Evolutionary conservation across 2,888 invertebrate genomes (phyloP).

Genomic region (Acanthococcus lagerstroemiae): DNA sequence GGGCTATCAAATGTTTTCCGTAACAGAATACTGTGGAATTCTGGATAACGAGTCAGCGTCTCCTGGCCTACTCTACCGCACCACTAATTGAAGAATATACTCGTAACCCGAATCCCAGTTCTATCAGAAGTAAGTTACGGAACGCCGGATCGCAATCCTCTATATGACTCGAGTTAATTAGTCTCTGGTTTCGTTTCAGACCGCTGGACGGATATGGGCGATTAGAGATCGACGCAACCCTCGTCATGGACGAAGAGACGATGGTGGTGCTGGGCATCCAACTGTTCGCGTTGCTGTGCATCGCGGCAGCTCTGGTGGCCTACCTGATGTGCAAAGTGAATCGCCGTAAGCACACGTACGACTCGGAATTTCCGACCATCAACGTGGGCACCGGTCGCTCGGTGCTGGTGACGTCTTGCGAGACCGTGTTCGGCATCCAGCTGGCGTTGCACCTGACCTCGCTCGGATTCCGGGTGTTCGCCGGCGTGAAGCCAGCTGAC

Average conservation of each 20-base stretch:
- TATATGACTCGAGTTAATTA: no score
- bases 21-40: no score
- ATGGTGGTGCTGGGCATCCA: constrained; percentile 70
- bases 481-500: constrained; percentile 46
- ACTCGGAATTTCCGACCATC: constrained; percentile 34
- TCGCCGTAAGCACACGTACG: constrained; percentile 33
- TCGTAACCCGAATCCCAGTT: no score
- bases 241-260: constrained; percentile 65
- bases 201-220: neutral
- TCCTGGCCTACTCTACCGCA: no score
- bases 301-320: constrained; percentile 68
- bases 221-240: neutral
- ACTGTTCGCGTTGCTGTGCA: constrained; percentile 67
- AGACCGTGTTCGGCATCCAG: constrained; percentile 69
- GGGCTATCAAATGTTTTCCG: no score
- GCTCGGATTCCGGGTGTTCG: constrained; percentile 66
- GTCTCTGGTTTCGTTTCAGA: no score
- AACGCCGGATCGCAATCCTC: no score
- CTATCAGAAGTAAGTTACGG: no score
- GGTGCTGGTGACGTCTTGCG: constrained; percentile 67
- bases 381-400: constrained; percentile 50
- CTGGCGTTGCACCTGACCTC: constrained; percentile 58
- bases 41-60: no score
- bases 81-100: no score
- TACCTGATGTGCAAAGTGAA: constrained; percentile 59